Conservation (phyloP, 2,888 invertebrate genomes). For the Andricus curvator region DNA sequence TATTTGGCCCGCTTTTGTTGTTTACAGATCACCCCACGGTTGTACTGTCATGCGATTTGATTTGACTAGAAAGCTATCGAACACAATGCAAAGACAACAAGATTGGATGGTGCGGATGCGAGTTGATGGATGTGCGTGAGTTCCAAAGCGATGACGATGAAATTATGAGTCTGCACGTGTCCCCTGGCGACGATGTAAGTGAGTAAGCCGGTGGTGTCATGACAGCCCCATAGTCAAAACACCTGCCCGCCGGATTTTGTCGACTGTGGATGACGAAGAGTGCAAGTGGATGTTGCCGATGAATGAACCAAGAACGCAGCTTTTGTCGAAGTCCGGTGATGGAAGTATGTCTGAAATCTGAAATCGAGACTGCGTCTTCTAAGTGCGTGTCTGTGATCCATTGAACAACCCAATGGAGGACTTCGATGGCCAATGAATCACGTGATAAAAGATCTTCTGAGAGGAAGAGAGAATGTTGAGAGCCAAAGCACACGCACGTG, state of each 20-base stretch:
- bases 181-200: conserved; percentile 64
- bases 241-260: conserved; percentile 62
- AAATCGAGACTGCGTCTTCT: conserved; percentile 57
- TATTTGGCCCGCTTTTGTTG: conserved; percentile 73
- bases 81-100: conserved; percentile 78
- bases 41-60: conserved; percentile 77
- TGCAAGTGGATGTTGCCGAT: conserved; percentile 70
- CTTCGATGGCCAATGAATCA: conserved; percentile 59
- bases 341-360: conserved; percentile 63
- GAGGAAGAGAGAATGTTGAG: conserved; percentile 45
- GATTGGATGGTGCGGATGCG: conserved; percentile 77
- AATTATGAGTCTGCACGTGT: conserved; percentile 72
- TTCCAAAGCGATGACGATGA: conserved; percentile 66
- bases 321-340: conserved; percentile 62
- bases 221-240: conserved; percentile 44
- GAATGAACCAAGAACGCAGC: conserved; percentile 58
- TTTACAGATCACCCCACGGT: conserved; percentile 77
- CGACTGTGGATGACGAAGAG: conserved; percentile 66
- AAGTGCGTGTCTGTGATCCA: conserved; percentile 61
- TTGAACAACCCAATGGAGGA: conserved; percentile 55
- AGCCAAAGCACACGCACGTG: conserved; percentile 38
- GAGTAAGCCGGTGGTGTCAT: conserved; percentile 56
- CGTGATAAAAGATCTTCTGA: conserved; percentile 52
- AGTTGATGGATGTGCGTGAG: conserved; percentile 77
- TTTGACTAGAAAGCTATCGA: conserved; percentile 77